Conservation (phyloP, 2,113 vertebrate species). For the Hypocryptadius cinnamomeus region DNA sequence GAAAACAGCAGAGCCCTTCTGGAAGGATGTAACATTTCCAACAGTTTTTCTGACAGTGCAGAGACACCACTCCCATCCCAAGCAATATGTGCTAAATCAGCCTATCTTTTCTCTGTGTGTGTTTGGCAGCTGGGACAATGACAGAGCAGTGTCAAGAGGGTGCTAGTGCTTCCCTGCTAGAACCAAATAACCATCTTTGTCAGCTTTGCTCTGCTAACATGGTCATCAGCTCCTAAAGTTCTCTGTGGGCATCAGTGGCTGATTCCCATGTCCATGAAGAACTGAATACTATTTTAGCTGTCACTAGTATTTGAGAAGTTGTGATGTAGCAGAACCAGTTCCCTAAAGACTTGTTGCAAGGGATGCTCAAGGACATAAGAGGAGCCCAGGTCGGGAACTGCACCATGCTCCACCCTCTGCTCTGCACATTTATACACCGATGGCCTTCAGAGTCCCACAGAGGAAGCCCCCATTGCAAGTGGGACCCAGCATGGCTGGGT, state of each 20-base stretch:
- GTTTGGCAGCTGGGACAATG: not conserved
- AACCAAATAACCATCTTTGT: not conserved
- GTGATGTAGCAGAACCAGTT: not conserved
- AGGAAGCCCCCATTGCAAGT: not conserved
- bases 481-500: not conserved
- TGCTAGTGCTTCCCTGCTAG: not conserved
- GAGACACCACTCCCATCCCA: not conserved
- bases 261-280: not conserved
- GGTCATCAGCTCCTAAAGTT: not conserved
- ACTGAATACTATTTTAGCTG: not conserved
- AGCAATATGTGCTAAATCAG: not conserved
- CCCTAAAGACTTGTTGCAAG: not conserved
- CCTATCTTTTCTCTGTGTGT: not conserved
- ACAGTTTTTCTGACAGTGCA: not conserved
- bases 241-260: not conserved
- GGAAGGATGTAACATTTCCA: not conserved
- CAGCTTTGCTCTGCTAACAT: not conserved
- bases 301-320: not conserved
- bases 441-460: not conserved
- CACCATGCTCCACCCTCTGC: not conserved
- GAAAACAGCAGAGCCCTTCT: not conserved
- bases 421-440: fast-evolving
- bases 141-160: not conserved
- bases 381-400: not conserved
- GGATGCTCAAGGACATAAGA: not conserved